Evolutionary conservation across 2,797 vertebrate species (phyloP).

Genomic region (Limosa lapponica): DNA sequence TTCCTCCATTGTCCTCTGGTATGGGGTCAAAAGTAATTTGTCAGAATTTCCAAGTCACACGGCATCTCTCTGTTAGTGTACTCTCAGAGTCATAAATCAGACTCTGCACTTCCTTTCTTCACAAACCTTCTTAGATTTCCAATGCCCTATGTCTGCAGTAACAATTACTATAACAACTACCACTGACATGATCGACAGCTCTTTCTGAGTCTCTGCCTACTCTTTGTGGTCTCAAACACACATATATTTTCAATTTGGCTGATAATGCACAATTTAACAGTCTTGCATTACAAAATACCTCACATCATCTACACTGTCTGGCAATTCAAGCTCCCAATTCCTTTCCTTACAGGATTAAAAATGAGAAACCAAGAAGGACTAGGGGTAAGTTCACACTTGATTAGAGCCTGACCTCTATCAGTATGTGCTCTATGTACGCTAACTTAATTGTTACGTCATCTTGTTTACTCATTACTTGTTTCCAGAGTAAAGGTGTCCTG

Average conservation of each 20-base stretch:
- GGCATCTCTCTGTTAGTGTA: neutral
- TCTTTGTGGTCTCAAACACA: neutral
- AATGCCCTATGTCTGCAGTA: neutral
- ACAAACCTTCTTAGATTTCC: neutral
- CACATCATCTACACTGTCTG: neutral
- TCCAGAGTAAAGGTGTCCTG: neutral
- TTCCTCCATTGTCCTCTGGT: neutral
- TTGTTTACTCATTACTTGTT: neutral
- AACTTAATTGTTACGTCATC: neutral
- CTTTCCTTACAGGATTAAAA: neutral
- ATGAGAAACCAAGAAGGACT: neutral
- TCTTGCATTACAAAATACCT: neutral
- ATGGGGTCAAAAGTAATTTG: neutral
- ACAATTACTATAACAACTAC: neutral
- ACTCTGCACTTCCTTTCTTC: neutral
- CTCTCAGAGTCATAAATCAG: neutral
- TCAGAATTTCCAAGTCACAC: neutral
- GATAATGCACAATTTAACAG: neutral
- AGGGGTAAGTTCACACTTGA: neutral
- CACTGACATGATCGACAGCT: neutral
- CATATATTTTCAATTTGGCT: accelerated
- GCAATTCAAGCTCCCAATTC: neutral
- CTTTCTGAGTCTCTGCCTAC: neutral
- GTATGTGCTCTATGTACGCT: neutral
- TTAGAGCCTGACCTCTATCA: neutral